Conservation (phyloP, 1,140 invertebrate genomes). For the Tetraneura akinire region DNA sequence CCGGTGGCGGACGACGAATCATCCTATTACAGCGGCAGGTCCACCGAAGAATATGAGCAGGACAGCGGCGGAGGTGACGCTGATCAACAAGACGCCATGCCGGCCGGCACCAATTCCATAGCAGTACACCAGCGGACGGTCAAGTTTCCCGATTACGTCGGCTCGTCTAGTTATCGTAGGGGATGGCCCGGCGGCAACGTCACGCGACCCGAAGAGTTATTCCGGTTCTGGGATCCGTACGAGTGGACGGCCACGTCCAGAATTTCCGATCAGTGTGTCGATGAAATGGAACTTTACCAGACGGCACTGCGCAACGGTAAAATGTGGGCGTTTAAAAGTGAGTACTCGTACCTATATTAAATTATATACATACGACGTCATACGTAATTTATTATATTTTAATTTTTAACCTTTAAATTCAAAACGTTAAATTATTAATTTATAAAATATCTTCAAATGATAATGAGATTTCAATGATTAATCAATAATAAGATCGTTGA, state of each 20-base stretch:
- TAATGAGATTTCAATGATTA: no score
- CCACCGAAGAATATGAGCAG: not conserved
- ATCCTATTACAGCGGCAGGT: not conserved
- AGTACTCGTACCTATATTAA: no score
- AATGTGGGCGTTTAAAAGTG: constrained; percentile 65
- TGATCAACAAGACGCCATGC: not conserved
- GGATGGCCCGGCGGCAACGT: constrained; percentile 5
- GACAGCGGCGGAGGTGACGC: not conserved
- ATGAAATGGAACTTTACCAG: constrained; percentile 68
- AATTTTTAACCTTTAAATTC: no score
- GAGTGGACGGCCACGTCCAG: not conserved
- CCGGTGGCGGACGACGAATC: not conserved
- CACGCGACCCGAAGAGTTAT: constrained; percentile 26
- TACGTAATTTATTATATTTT: not conserved
- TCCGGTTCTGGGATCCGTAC: constrained; percentile 44
- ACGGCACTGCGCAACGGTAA: constrained; percentile 65
- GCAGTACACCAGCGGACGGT: not conserved
- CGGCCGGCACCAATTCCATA: constrained; percentile 3
- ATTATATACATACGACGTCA: no score
- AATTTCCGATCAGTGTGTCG: constrained; percentile 61
- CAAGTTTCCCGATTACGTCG: constrained; percentile 29
- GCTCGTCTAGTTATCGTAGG: constrained; percentile 24
- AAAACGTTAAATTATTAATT: no score
- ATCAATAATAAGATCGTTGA: no score
- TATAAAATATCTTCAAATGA: no score